These are phyloP conservation scores for Cebus imitator DNA, from an alignment of 2,113 vertebrate genomes.

Conservation along the genomic window DNA sequence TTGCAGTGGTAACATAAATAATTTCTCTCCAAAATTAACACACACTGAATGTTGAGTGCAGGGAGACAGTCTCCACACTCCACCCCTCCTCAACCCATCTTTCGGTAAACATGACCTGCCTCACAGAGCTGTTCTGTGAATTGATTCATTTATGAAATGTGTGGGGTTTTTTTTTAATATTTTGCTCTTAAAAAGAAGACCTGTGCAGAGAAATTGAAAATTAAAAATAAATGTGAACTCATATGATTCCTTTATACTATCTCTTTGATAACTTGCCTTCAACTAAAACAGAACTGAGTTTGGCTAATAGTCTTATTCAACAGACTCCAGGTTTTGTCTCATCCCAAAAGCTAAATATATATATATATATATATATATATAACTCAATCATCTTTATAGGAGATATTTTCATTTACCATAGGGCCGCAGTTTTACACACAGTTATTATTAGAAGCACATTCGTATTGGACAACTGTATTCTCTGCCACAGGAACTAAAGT, in stretches of 20 bases:
- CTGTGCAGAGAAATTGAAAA: slow-evolving; percentile 60
- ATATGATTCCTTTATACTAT: slow-evolving; percentile 54
- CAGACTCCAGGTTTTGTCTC: background rate
- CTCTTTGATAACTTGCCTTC: slow-evolving; percentile 56
- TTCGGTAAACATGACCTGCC: slow-evolving; percentile 66
- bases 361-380: background rate
- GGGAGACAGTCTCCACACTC: background rate
- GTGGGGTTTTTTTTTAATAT: background rate
- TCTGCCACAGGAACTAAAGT: slow-evolving; percentile 24
- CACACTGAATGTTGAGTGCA: background rate
- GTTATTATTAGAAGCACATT: slow-evolving; percentile 58
- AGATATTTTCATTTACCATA: slow-evolving; percentile 56
- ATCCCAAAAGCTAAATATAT: slow-evolving; percentile 41
- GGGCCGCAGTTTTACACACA: slow-evolving; percentile 39
- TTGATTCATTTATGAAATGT: slow-evolving; percentile 67
- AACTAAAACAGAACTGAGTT: slow-evolving; percentile 32
- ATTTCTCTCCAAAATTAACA: slow-evolving; percentile 73
- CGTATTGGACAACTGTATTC: slow-evolving; percentile 48
- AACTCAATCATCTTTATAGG: slow-evolving; percentile 34
- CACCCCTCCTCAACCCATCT: background rate
- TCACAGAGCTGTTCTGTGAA: slow-evolving; percentile 38
- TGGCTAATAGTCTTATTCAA: slow-evolving; percentile 28
- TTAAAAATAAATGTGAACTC: slow-evolving; percentile 72
- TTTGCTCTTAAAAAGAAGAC: slow-evolving; percentile 41
- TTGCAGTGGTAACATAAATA: slow-evolving; percentile 71